Base-by-base conservation (phyloP, 1,140 invertebrate species). In the Cataglyphis hispanica region DNA sequence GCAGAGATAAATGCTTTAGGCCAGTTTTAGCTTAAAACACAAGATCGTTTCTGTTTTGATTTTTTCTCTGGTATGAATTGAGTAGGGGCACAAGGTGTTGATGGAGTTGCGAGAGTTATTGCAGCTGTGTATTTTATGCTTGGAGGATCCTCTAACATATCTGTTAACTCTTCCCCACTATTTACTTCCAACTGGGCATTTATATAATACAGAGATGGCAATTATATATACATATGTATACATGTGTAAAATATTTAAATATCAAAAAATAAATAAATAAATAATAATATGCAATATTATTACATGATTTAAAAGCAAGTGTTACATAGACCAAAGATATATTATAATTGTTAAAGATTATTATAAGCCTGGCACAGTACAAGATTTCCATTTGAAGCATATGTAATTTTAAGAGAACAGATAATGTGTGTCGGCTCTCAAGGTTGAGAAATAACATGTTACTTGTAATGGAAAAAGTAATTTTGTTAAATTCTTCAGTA, bases 131-230 rank as follows among this genome's bases (percentile, higher is more conserved):
- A 93, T 92, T 93, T 93, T 89, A 93, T 92, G 77, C 87, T 92
- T 75, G 94, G 92, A 91, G 93, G 93, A 85, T 94, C 94, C 92
- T 94, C 93, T 93, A 94, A 91, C 93, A 93, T 94, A 87, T 94
- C 94, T 77, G 93, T 92, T 91, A 94, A 91, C 86, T 94, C 94
- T 72, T 94, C 94, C 53, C 93, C 93, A 88, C 91, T 93, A 93
- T 93, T 94, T 90, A 94, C 92, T 93, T 94, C 94, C 92, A 94
- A 93, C 94, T 94, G 89, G 77, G 75, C 77, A 80, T 70, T 89
- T 87, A 85, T 84, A 84, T 50, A 91, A 91, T 76, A 87, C 78
- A 80, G 78, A 84, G 66, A 85, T 80, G 69, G 85, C 34, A 70
- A 37, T 80, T 64, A 40, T 76, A 80, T 67, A 70, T 80, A 58